These are phyloP conservation scores for Amblyopsis rosae DNA, from an alignment of 2,113 vertebrate genomes.

Conservation along the genomic window DNA sequence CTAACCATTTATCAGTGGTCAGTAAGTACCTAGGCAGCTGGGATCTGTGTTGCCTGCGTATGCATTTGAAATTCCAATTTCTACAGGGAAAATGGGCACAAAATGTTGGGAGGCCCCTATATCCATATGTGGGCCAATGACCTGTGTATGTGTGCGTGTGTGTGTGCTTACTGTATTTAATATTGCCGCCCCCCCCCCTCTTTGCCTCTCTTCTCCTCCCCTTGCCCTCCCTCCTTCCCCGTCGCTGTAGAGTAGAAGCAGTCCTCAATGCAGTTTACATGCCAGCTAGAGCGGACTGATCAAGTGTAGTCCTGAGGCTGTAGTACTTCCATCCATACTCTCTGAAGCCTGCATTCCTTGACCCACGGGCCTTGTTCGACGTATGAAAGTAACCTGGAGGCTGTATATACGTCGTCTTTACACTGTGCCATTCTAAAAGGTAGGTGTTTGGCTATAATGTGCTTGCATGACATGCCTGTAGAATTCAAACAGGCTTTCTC, in stretches of 20 bases:
- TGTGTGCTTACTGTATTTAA: constrained; percentile 26
- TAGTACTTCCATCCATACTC: constrained; percentile 30
- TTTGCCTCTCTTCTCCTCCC: constrained; percentile 17
- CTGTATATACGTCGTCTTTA: neutral
- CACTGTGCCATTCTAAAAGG: constrained; percentile 39
- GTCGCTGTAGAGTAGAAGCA: constrained; percentile 53
- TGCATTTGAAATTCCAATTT: constrained; percentile 42
- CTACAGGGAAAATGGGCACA: neutral
- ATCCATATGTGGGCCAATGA: constrained; percentile 12
- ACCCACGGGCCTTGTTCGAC: constrained; percentile 14
- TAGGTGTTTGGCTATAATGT: constrained; percentile 24
- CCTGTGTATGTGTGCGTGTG: neutral
- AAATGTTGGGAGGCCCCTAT: constrained; percentile 10
- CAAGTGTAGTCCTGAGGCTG: constrained; percentile 33
- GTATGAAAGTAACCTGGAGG: constrained; percentile 4
- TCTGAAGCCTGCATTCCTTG: constrained; percentile 32
- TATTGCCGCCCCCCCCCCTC: constrained; percentile 21
- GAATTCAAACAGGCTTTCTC: too few species aligned
- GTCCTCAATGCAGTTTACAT: constrained; percentile 44
- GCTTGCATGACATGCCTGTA: neutral
- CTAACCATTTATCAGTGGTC: constrained; percentile 78
- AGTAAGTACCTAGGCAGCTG: constrained; percentile 71
- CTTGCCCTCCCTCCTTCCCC: constrained; percentile 9
- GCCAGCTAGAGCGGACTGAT: constrained; percentile 49
- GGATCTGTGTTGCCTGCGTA: constrained; percentile 55